Evolutionary conservation across 2,797 vertebrate genomes (phyloP).

Genomic region (Chelidonichthys spinosus): DNA sequence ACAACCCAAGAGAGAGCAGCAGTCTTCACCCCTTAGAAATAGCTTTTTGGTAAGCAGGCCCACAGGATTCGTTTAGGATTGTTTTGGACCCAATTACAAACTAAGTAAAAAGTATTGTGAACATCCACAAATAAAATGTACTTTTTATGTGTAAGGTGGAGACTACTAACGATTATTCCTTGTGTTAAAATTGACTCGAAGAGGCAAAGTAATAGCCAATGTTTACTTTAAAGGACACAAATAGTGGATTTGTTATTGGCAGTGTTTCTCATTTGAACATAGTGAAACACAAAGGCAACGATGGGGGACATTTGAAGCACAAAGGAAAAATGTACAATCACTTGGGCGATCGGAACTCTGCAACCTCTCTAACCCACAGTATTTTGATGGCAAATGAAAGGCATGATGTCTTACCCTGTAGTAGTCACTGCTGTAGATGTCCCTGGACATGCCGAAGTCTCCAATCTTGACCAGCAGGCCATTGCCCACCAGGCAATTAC

Average conservation of each 20-base stretch:
- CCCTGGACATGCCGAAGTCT: constrained; percentile 99
- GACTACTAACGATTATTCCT: not conserved
- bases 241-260: not conserved
- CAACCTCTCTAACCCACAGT: not conserved
- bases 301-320: not conserved
- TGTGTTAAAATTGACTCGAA: not conserved
- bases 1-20: constrained; percentile 16
- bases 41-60: not conserved
- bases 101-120: constrained; percentile 20
- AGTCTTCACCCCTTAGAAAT: constrained; percentile 26
- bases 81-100: constrained; percentile 36
- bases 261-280: not conserved
- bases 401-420: constrained; percentile 91
- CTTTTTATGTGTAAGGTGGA: constrained; percentile 5
- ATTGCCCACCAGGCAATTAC: constrained; percentile 97
- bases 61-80: constrained; percentile 26
- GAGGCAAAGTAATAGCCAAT: not conserved
- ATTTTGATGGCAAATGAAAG: constrained; percentile 1
- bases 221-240: not conserved
- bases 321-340: not conserved
- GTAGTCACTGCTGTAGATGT: constrained; percentile 99
- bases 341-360: not conserved
- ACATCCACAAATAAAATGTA: constrained; percentile 19
- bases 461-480: constrained; percentile 98
- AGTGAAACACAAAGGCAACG: not conserved